A percentile compares a stretch with the other conserved stretches of the same genome.
These are phyloP conservation scores for Sceloporus tristichus DNA, from an alignment of 2,113 vertebrate genomes.

Conservation along the genomic window DNA sequence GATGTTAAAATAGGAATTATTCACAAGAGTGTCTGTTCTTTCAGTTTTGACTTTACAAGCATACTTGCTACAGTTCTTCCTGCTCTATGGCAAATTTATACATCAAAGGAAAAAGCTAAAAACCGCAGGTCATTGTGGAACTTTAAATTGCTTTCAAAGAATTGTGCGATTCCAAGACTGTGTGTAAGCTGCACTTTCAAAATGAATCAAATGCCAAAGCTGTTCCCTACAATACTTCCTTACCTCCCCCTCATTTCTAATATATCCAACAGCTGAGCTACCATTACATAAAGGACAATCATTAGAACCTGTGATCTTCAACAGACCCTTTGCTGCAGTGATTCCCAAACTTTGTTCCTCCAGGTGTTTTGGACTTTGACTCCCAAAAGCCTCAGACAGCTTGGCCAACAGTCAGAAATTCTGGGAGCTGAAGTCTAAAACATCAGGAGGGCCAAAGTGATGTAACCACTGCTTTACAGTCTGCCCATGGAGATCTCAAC, in stretches of 20 bases:
- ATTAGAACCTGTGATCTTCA: constrained; percentile 24
- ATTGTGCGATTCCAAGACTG: constrained; percentile 15
- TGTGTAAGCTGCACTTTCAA: fast-evolving
- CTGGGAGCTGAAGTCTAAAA: no score
- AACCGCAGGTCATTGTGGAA: background rate
- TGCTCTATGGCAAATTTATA: background rate
- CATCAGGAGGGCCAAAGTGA: no score
- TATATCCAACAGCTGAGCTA: constrained; percentile 4
- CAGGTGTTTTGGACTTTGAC: no score
- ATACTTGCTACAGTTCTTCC: background rate
- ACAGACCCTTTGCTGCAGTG: background rate
- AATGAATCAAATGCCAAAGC: background rate
- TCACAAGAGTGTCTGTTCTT: background rate
- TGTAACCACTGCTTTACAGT: background rate
- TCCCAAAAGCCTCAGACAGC: no score
- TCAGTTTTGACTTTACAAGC: background rate
- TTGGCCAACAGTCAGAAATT: no score
- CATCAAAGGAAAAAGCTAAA: background rate
- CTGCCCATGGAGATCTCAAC: background rate
- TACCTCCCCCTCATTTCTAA: fast-evolving
- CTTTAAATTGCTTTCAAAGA: constrained; percentile 26
- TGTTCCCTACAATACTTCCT: background rate
- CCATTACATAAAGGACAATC: constrained; percentile 22
- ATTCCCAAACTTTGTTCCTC: no score
- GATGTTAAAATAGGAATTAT: constrained; percentile 7